Conservation (phyloP, 2,797 vertebrate genomes). For the Siniperca obscura region DNA sequence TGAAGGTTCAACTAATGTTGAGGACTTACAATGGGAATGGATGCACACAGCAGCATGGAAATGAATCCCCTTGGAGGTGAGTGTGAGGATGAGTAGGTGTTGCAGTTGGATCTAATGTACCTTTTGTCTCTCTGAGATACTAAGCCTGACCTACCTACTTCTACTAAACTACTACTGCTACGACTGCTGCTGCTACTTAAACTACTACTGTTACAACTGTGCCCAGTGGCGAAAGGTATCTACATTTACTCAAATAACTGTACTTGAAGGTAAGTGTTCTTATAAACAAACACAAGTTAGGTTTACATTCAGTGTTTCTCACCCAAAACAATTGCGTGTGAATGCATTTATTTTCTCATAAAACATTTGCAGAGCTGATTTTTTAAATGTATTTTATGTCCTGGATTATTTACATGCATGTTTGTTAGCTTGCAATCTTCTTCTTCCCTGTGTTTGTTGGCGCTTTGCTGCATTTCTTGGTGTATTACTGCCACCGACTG, state of each 20-base stretch:
- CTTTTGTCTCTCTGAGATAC: conserved; percentile 20
- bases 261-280: not conserved
- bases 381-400: too few species aligned
- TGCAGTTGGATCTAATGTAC: conserved; percentile 9
- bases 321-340: too few species aligned
- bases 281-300: not conserved
- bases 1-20: conserved; percentile 1
- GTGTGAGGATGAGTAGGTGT: conserved; percentile 10
- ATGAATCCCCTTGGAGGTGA: conserved; percentile 22
- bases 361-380: too few species aligned
- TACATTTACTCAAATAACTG: not conserved
- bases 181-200: not conserved
- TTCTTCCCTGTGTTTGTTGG: too few species aligned
- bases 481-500: too few species aligned
- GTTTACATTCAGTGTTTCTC: too few species aligned
- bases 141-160: not conserved
- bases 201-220: not conserved
- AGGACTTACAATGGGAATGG: conserved; percentile 6
- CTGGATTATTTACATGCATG: too few species aligned
- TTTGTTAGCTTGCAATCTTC: too few species aligned
- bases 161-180: not conserved
- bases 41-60: conserved; percentile 27
- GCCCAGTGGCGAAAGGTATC: not conserved
- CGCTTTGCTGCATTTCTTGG: too few species aligned
- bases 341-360: too few species aligned